These are phyloP conservation scores for Danaus melanippus DNA, from an alignment of 1,140 invertebrate genomes.

Conservation along the genomic window DNA sequence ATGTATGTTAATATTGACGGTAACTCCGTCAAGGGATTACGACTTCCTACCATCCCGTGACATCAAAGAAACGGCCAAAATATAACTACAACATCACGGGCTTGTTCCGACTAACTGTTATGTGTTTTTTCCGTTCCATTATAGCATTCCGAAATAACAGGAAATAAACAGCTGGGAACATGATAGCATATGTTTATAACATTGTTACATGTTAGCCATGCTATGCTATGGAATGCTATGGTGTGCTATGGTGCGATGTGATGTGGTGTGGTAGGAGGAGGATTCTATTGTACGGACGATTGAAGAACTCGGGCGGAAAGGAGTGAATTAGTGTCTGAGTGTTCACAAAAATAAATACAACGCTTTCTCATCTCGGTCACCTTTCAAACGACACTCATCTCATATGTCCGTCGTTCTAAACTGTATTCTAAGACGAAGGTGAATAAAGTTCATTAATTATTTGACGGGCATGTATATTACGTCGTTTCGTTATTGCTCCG, in stretches of 20 bases:
- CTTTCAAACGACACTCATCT: slow-evolving; percentile 10
- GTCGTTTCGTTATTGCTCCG: slow-evolving; percentile 21
- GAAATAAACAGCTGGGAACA: too few relatives aligned
- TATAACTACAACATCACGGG: slow-evolving; percentile 1
- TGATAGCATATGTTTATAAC: too few relatives aligned
- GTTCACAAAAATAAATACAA: slow-evolving; percentile 30
- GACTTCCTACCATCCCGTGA: slow-evolving; percentile 10
- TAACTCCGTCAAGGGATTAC: slow-evolving; percentile 5
- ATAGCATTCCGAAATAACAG: too few relatives aligned
- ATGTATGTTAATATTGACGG: too few relatives aligned
- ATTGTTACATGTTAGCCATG: too few relatives aligned
- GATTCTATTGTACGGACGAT: too few relatives aligned
- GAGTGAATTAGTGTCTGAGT: slow-evolving; percentile 1
- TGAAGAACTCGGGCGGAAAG: too few relatives aligned
- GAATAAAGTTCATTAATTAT: background rate
- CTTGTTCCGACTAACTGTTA: too few relatives aligned
- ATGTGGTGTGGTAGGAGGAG: too few relatives aligned
- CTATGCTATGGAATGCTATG: too few relatives aligned
- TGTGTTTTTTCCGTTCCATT: slow-evolving; percentile 9
- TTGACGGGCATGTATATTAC: slow-evolving; percentile 7
- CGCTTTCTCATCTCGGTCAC: slow-evolving; percentile 22
- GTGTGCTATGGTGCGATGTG: too few relatives aligned
- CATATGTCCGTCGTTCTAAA: slow-evolving; percentile 4
- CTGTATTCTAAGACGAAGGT: slow-evolving; percentile 13
- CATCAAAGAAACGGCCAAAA: slow-evolving; percentile 13